A percentile compares a stretch with the other conserved stretches of the same genome.
phyloP scores from a whole-genome alignment of 2,113 vertebrate species.

The Malurus cyaneus region DNA sequence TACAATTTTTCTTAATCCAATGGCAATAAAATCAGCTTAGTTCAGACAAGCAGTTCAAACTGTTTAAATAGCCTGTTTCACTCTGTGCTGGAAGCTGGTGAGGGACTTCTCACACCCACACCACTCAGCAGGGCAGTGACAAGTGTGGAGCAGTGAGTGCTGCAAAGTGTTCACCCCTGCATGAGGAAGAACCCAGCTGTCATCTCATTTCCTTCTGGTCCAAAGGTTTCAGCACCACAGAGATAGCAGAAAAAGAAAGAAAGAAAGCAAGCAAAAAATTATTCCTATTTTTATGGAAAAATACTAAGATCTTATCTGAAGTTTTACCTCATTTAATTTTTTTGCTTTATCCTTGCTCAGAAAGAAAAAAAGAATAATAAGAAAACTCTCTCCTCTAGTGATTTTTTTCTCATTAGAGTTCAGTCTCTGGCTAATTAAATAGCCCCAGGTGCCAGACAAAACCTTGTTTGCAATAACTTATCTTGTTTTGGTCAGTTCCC shows the following conservation, averaged over 20 bases:
- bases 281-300: not conserved
- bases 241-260: not conserved
- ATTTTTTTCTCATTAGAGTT: slow-evolving; percentile 21
- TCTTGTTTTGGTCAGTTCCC: slow-evolving; percentile 6
- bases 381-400: not conserved
- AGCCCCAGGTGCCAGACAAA: not conserved
- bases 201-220: not conserved
- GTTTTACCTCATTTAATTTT: not conserved
- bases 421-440: slow-evolving; percentile 14
- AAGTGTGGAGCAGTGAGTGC: not conserved
- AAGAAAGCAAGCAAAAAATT: not conserved
- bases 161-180: not conserved
- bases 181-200: not conserved
- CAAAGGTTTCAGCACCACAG: not conserved
- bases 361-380: not conserved
- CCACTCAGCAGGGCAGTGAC: not conserved
- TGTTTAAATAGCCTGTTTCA: not conserved
- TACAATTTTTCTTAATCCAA: not conserved
- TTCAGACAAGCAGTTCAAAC: not conserved
- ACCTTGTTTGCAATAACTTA: not conserved
- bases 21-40: not conserved
- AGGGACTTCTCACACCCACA: not conserved
- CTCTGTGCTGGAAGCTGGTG: not conserved
- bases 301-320: not conserved
- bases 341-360: not conserved